Percentiles rank a stretch among this genome's conserved stretches.
phyloP scores from a whole-genome alignment of 2,797 vertebrate species.

The Benthosema pterotum region DNA sequence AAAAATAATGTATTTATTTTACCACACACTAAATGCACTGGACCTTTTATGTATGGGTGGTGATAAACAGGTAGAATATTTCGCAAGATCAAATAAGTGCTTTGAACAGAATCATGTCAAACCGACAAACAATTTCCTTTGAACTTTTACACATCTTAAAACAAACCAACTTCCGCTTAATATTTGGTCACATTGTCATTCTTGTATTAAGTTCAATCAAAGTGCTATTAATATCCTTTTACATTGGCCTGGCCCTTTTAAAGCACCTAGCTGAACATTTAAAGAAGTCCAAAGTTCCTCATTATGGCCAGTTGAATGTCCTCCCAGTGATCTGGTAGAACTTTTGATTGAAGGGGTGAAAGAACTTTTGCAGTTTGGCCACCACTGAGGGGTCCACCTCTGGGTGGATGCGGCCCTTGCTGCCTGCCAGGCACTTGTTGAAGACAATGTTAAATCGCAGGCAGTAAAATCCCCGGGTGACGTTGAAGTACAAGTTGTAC shows the following conservation, averaged over 20 bases:
- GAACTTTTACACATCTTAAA: slow-evolving; percentile 46
- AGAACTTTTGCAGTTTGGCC: slow-evolving; percentile 93
- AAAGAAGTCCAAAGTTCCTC: slow-evolving; percentile 68
- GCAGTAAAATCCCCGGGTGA: slow-evolving; percentile 96
- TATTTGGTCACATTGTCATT: slow-evolving; percentile 89
- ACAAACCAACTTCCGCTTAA: slow-evolving; percentile 54
- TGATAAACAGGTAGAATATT: slow-evolving; percentile 41
- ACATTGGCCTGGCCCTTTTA: slow-evolving; percentile 33
- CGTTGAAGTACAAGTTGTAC: slow-evolving; percentile 96
- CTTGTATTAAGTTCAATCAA: slow-evolving; percentile 80
- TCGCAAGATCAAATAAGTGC: slow-evolving; percentile 39
- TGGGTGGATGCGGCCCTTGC: slow-evolving; percentile 95
- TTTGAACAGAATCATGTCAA: slow-evolving; percentile 50
- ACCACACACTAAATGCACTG: slow-evolving; percentile 23
- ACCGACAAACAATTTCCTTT: slow-evolving; percentile 38
- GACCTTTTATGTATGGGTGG: slow-evolving; percentile 23
- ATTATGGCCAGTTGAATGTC: slow-evolving; percentile 92
- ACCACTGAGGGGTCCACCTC: slow-evolving; percentile 90
- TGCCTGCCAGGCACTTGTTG: slow-evolving; percentile 98
- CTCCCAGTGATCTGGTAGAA: slow-evolving; percentile 98
- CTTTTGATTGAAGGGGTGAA: slow-evolving; percentile 97
- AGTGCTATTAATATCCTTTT: slow-evolving; percentile 80
- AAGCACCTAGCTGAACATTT: slow-evolving; percentile 20
- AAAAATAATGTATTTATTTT: slow-evolving; percentile 35
- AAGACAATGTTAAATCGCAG: slow-evolving; percentile 94